Percentiles rank a stretch among this genome's conserved stretches.
phyloP scores from a whole-genome alignment of 1,140 invertebrate genomes.

The Drosophila asahinai region DNA sequence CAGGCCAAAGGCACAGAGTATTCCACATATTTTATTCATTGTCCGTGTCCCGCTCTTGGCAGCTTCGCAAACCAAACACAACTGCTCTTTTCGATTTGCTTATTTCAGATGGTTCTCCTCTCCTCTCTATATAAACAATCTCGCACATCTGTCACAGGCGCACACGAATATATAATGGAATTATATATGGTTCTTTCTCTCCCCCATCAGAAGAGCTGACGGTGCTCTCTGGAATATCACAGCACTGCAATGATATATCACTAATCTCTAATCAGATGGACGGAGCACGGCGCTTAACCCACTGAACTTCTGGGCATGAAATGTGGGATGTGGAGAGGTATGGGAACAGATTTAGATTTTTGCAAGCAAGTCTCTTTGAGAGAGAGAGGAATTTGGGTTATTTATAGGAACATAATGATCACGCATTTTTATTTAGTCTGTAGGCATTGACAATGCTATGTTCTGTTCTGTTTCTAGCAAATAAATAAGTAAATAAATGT shows the following conservation, averaged over 20 bases:
- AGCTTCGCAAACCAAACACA: slow-evolving; percentile 57
- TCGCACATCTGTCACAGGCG: slow-evolving; percentile 15
- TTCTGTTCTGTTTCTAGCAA: not conserved
- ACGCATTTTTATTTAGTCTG: slow-evolving; percentile 7
- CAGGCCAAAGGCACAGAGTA: slow-evolving; percentile 16
- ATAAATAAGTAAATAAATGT: not conserved
- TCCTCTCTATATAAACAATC: slow-evolving; percentile 25
- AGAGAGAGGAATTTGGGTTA: not conserved
- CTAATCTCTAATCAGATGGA: slow-evolving; percentile 31
- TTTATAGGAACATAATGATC: not conserved
- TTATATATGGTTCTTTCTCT: slow-evolving; percentile 25
- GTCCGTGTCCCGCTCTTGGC: slow-evolving; percentile 36
- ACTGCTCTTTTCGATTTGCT: slow-evolving; percentile 48
- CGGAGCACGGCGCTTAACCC: slow-evolving; percentile 17
- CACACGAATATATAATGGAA: not conserved
- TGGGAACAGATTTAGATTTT: not conserved
- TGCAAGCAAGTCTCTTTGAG: not conserved
- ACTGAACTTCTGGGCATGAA: slow-evolving; percentile 23
- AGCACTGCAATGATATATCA: slow-evolving; percentile 5
- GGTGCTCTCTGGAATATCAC: slow-evolving; percentile 20
- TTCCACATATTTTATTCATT: slow-evolving; percentile 39
- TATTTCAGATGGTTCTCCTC: slow-evolving; percentile 7
- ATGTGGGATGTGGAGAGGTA: not conserved
- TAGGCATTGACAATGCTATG: not conserved
- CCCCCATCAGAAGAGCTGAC: slow-evolving; percentile 8